Evolutionary conservation across 2,113 vertebrate genomes (phyloP).

Genomic region (Riparia riparia): DNA sequence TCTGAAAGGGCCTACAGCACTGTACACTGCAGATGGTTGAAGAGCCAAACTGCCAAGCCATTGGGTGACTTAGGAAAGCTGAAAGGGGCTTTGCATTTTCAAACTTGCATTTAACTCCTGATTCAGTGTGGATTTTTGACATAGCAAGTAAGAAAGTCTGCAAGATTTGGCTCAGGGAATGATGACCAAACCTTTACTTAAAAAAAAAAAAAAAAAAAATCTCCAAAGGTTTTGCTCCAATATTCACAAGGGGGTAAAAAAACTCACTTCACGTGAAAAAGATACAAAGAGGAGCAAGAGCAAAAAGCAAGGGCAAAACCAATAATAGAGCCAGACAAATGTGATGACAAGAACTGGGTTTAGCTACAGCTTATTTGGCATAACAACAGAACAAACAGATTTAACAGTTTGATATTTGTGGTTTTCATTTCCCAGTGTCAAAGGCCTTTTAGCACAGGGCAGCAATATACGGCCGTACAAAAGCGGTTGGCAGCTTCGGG

Average conservation of each 20-base stretch:
- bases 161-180: not conserved
- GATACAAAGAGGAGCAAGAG: not conserved
- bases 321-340: not conserved
- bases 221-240: not conserved
- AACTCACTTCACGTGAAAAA: not conserved
- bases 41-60: not conserved
- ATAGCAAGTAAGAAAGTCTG: not conserved
- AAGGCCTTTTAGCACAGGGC: not conserved
- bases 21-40: rapidly evolving
- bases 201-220: not conserved
- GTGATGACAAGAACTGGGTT: not conserved
- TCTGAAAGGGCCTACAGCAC: not conserved
- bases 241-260: not conserved
- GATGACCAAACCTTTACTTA: not conserved
- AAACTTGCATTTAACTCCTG: not conserved
- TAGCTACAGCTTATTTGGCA: not conserved
- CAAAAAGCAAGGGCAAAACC: not conserved
- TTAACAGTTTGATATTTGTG: not conserved
- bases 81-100: not conserved
- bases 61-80: too few species aligned
- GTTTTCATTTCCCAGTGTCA: not conserved
- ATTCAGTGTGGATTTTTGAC: not conserved
- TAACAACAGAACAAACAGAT: not conserved
- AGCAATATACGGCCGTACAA: not conserved
- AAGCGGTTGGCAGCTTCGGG: not conserved